Evolutionary conservation across 2,888 invertebrate genomes (phyloP).

Genomic region (Hyalella azteca): DNA sequence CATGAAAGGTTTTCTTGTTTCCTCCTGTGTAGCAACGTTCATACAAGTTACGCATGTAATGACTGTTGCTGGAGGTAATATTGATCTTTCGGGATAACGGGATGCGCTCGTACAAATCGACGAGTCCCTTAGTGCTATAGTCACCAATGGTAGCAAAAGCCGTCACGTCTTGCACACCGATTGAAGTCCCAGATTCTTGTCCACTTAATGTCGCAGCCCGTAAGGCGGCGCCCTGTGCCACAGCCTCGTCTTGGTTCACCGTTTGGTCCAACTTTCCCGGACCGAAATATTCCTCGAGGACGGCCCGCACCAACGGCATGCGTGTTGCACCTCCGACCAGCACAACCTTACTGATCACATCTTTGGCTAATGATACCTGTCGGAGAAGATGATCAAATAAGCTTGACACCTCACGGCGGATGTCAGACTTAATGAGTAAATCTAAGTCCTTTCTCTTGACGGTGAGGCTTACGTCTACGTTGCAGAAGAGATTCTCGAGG

Average conservation of each 20-base stretch:
- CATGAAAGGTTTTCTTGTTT: too few relatives aligned
- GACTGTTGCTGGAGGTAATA: too few relatives aligned
- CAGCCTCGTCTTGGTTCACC: constrained; percentile 91
- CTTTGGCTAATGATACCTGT: background rate
- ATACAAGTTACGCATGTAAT: too few relatives aligned
- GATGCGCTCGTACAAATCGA: too few relatives aligned
- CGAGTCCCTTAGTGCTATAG: too few relatives aligned
- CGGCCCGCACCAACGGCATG: background rate
- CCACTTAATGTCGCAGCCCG: constrained; percentile 66
- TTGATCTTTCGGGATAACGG: too few relatives aligned
- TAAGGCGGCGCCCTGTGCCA: constrained; percentile 75
- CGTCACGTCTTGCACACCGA: background rate
- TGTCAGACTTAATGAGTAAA: background rate
- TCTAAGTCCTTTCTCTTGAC: background rate
- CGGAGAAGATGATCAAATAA: background rate
- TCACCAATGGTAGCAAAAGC: too few relatives aligned
- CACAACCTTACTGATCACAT: background rate
- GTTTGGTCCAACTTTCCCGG: constrained; percentile 71
- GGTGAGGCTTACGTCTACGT: background rate
- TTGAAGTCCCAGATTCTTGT: background rate
- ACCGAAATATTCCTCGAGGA: constrained; percentile 65
- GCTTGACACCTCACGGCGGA: background rate
- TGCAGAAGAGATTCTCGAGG: background rate
- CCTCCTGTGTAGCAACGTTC: too few relatives aligned
- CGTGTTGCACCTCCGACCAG: background rate